Percentiles rank a stretch among this genome's conserved stretches.
Evolutionary conservation across 2,888 invertebrate species (phyloP).

Genomic region (Troglohyphantes excavatus): DNA sequence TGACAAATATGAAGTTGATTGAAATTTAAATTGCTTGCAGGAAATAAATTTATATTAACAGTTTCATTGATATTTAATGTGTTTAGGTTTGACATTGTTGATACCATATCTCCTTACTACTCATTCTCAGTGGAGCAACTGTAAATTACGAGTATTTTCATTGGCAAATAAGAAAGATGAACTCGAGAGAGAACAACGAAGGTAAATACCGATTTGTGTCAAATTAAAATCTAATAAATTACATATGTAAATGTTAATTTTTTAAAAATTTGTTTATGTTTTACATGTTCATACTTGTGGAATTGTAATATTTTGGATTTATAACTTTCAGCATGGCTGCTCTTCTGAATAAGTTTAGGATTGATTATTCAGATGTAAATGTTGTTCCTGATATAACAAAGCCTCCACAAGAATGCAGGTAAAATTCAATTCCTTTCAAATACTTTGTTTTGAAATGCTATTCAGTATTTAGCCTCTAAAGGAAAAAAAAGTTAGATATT

Average conservation of each 20-base stretch:
- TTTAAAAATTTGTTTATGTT: neutral
- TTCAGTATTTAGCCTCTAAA: too few species aligned
- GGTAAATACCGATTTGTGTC: slow-evolving; percentile 55
- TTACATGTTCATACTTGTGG: neutral
- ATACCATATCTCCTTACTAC: slow-evolving; percentile 93
- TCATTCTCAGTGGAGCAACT: slow-evolving; percentile 90
- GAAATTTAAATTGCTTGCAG: too few species aligned
- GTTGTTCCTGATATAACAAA: slow-evolving; percentile 95
- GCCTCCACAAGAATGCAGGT: slow-evolving; percentile 88
- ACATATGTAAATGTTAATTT: neutral
- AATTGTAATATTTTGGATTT: neutral
- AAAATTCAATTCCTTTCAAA: slow-evolving; percentile 58
- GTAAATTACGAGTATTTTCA: slow-evolving; percentile 92
- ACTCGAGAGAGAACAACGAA: slow-evolving; percentile 92
- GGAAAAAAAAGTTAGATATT: too few species aligned
- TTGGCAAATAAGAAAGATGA: slow-evolving; percentile 91
- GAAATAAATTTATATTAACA: too few species aligned
- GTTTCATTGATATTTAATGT: too few species aligned
- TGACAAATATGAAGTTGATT: too few species aligned
- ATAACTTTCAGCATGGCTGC: slow-evolving; percentile 92
- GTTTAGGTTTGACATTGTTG: slow-evolving; percentile 88
- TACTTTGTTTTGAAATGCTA: too few species aligned
- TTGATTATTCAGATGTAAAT: slow-evolving; percentile 96
- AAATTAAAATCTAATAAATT: neutral
- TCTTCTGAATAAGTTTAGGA: slow-evolving; percentile 96